Evolutionary conservation across 2,113 vertebrate species (phyloP).

Genomic region (Rhea pennata): DNA sequence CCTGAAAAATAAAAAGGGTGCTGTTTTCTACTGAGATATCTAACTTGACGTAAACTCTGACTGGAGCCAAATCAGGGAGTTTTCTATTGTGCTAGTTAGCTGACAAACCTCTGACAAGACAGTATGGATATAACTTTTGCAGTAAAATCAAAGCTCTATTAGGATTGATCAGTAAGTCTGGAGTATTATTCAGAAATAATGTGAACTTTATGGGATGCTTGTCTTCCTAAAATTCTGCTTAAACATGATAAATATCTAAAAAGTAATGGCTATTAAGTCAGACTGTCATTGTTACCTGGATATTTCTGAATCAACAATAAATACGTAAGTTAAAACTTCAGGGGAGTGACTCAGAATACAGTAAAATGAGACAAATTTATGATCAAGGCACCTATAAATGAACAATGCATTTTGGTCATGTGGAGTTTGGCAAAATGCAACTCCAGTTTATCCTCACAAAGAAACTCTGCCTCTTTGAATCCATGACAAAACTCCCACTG

Average conservation of each 20-base stretch:
- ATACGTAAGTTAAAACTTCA: slow-evolving; percentile 30
- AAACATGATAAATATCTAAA: neutral
- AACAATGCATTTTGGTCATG: slow-evolving; percentile 45
- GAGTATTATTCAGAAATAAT: neutral
- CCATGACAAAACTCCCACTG: slow-evolving; percentile 38
- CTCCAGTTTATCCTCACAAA: slow-evolving; percentile 40
- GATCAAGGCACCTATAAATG: slow-evolving; percentile 28
- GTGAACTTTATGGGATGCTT: neutral
- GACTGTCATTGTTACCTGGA: neutral
- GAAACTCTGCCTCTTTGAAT: slow-evolving; percentile 41
- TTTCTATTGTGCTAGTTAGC: neutral
- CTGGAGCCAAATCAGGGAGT: neutral
- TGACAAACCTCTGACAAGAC: neutral
- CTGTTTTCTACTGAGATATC: neutral
- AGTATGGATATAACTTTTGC: neutral
- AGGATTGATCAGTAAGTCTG: accelerated
- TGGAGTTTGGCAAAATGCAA: slow-evolving; percentile 40
- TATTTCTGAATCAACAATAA: slow-evolving; percentile 47
- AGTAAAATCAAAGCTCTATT: neutral
- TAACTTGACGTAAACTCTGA: neutral
- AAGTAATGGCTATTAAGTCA: neutral
- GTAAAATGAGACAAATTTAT: slow-evolving; percentile 36
- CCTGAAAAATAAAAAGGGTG: neutral
- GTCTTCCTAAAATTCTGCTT: neutral
- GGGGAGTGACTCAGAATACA: slow-evolving; percentile 4